Conservation (phyloP, 2,113 vertebrate species). For the Haliaeetus leucogaster region DNA sequence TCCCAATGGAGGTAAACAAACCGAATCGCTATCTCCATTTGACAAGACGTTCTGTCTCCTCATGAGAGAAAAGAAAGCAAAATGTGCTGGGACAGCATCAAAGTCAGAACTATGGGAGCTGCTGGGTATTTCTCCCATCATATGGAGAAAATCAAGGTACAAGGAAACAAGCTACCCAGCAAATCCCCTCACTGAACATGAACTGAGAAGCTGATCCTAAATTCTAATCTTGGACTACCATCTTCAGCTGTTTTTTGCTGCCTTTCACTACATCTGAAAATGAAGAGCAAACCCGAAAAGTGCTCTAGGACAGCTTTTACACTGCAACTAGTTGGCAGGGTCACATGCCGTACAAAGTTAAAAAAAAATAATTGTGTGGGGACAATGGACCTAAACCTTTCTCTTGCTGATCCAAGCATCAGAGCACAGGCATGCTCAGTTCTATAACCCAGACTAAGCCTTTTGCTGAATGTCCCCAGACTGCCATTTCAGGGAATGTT, state of each 20-base stretch:
- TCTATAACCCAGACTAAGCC: neutral
- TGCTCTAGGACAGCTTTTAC: neutral
- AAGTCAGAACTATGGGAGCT: neutral
- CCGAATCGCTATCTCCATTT: neutral
- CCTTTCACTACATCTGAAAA: neutral
- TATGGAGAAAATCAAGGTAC: neutral
- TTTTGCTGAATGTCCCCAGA: neutral
- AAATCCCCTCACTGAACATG: neutral
- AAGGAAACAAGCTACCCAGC: neutral
- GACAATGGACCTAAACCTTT: constrained; percentile 13
- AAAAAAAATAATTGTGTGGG: neutral
- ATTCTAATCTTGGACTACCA: neutral
- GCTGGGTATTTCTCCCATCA: neutral
- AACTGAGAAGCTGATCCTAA: neutral
- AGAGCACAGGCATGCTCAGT: neutral
- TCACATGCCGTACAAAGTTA: neutral
- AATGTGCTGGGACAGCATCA: neutral
- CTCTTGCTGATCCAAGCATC: constrained; percentile 25
- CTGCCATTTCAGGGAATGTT: neutral
- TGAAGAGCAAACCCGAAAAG: neutral
- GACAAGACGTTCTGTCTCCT: neutral
- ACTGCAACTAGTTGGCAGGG: neutral
- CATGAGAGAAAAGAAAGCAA: neutral
- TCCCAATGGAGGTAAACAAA: neutral
- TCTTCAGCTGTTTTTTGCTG: neutral